Evolutionary conservation across 2,888 invertebrate species (phyloP).

Genomic region (Eustalomyia histrio): DNA sequence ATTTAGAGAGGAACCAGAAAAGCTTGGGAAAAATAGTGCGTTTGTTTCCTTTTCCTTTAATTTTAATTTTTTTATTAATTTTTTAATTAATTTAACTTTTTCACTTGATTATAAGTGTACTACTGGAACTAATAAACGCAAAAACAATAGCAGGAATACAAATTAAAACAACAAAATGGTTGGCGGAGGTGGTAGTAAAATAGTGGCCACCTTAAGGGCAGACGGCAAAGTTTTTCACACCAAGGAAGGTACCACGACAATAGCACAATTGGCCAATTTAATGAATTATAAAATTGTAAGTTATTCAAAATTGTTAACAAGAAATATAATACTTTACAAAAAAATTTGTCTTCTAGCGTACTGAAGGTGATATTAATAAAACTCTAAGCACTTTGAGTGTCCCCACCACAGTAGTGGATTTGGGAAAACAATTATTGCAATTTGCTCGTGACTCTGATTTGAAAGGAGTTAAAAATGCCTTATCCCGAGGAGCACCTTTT

Average conservation of each 20-base stretch:
- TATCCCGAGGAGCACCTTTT: constrained; percentile 94
- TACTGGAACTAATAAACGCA: constrained; percentile 3
- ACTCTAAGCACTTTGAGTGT: constrained; percentile 67
- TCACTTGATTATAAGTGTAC: constrained; percentile 59
- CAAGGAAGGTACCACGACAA: constrained; percentile 64
- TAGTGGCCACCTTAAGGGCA: constrained; percentile 75
- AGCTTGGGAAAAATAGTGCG: constrained; percentile 67
- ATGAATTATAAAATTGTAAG: constrained; percentile 76
- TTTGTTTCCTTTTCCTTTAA: constrained; percentile 69
- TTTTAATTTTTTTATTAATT: constrained; percentile 66
- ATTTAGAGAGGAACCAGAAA: constrained; percentile 65
- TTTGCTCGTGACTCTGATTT: constrained; percentile 90
- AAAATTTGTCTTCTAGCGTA: constrained; percentile 69
- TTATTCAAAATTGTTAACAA: constrained; percentile 21
- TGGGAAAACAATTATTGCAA: constrained; percentile 90
- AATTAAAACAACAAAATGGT: constrained; percentile 57
- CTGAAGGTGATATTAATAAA: constrained; percentile 71
- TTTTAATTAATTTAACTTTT: constrained; percentile 60
- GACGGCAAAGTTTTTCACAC: constrained; percentile 76
- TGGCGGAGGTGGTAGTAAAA: constrained; percentile 72
- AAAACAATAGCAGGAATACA: neutral
- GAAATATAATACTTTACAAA: neutral
- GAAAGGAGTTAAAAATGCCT: constrained; percentile 86
- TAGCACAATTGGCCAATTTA: constrained; percentile 71
- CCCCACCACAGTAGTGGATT: constrained; percentile 82